Percentiles rank a stretch among this genome's conserved stretches.
Conservation (phyloP, 2,797 vertebrate species). For the Dryobates pubescens region DNA sequence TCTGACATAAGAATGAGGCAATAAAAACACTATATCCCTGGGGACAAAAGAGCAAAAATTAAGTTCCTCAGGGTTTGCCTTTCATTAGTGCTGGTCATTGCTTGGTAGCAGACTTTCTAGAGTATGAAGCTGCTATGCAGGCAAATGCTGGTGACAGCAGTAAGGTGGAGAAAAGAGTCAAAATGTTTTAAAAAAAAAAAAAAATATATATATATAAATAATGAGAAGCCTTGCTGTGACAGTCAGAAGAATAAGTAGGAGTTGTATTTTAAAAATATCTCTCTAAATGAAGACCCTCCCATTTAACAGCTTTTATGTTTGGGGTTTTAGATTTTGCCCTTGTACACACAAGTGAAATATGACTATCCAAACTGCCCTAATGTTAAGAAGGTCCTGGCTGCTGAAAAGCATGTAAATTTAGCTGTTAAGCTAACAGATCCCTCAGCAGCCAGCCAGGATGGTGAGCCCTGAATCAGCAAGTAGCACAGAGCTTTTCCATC, state of each 20-base stretch:
- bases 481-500: not conserved
- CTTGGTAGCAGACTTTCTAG: not conserved
- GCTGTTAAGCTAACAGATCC: not conserved
- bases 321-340: not conserved
- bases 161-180: not conserved
- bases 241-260: not conserved
- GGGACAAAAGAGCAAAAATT: fast-evolving
- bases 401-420: not conserved
- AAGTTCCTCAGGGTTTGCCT: not conserved
- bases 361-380: not conserved
- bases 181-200: not conserved
- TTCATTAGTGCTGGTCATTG: not conserved
- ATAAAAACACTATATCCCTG: not conserved
- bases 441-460: fast-evolving
- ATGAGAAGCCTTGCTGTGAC: not conserved
- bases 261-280: not conserved
- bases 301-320: not conserved
- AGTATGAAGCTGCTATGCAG: not conserved
- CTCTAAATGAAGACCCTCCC: slow-evolving; percentile 1
- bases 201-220: too few relatives aligned
- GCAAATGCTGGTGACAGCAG: not conserved
- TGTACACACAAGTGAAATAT: not conserved
- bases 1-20: not conserved
- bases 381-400: not conserved
- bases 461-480: not conserved